Evolutionary conservation across 2,888 invertebrate genomes (phyloP), one percentile per base, ranked within the genome.

Genomic region (Amphimallon solstitiale): DNA sequence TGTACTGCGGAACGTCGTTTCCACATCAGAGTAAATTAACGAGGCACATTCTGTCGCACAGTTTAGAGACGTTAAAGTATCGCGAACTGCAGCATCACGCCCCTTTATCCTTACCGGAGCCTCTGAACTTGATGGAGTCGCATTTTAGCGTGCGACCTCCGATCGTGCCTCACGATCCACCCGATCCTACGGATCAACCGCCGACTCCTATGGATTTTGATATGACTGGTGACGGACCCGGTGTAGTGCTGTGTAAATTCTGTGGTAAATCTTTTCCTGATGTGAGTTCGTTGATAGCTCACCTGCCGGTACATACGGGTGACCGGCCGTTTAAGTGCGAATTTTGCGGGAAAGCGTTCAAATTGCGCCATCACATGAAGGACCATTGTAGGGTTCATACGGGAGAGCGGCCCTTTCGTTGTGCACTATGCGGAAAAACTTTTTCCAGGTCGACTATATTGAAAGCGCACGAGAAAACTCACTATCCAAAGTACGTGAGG

Each of bases 321-420:
- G 94, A 95, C 80, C 86, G 94, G 79, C 94, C 94, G 67, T 95
- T 94, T 84, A 94, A 94, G 85, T 95, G 94, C 86, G 94, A 95
- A 83, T 95, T 94, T 85, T 95, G 95, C 84, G 94, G 94, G 72
- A 95, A 95, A 85, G 94, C 94, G 75, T 95, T 95, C 86, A 95
- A 95, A 82, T 85, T 95, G 79, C 88, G 94, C 70, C 94, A 95
- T 82, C 94, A 95, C 85, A 94, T 95, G 94, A 95, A 95, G 85
- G 94, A 95, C 85, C 95, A 95, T 82, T 94, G 94, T 85, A 90
- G 94, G 79, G 94, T 95, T 71, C 95, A 95, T 82, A 95, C 94
- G 75, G 95, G 95, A 74, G 94, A 95, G 82, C 86, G 94, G 74
- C 94, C 94, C 49, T 95, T 95, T 86, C 89, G 94, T 76, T 95